A percentile compares a stretch with the other conserved stretches of the same genome.
These are phyloP conservation scores for Pelmatolapia mariae DNA, from an alignment of 2,113 vertebrate genomes.

Conservation along the genomic window DNA sequence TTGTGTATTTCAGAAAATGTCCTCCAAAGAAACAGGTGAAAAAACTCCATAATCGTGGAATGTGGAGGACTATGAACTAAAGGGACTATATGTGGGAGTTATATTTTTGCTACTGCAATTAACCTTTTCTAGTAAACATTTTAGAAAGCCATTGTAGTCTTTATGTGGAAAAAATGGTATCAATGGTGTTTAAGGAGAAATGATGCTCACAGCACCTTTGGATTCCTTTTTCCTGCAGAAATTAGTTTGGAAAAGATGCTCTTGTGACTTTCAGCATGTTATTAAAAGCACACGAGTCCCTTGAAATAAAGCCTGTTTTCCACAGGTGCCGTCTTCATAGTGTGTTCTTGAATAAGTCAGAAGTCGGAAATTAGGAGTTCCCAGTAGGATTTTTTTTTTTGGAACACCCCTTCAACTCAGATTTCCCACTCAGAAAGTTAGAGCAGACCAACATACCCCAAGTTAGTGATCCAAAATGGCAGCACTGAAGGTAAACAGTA, in stretches of 20 bases:
- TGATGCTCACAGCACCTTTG: neutral
- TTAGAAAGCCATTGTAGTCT: neutral
- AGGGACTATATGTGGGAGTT: neutral
- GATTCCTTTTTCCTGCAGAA: neutral
- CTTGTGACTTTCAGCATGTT: neutral
- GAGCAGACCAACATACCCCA: neutral
- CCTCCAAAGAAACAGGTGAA: neutral
- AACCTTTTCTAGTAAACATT: neutral
- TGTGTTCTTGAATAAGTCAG: accelerated
- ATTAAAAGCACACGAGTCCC: neutral
- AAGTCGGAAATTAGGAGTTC: neutral
- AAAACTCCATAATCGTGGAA: neutral
- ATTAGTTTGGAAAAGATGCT: accelerated
- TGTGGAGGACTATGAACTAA: neutral
- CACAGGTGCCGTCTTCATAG: neutral
- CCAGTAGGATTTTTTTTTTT: neutral
- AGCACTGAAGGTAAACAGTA: accelerated
- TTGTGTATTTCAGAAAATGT: neutral
- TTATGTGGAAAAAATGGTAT: neutral
- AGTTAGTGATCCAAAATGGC: neutral
- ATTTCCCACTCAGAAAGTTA: neutral
- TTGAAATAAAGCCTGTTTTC: neutral
- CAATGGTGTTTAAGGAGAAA: neutral
- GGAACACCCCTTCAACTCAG: neutral
- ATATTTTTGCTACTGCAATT: neutral